Base-by-base conservation (phyloP, 2,113 vertebrate genomes). In the Tyrannus savana region DNA sequence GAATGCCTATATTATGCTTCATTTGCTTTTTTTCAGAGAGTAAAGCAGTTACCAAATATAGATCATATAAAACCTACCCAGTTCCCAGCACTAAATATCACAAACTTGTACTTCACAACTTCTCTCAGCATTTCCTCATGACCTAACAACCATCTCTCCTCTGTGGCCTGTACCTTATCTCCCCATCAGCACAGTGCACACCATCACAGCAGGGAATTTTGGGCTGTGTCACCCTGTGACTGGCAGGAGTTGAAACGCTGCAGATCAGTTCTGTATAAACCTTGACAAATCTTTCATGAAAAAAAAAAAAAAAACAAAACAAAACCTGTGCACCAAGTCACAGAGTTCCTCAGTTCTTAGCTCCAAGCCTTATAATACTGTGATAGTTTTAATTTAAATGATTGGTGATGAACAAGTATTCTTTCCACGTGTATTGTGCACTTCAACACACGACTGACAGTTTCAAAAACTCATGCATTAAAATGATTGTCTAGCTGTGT, bases 401-500 rank as follows among this genome's bases (percentile, higher is more conserved):
- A 84, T 49, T 87, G 41, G 78, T 37, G 63, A 88, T 67, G 84
- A 97, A 88, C 42, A 95, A 93, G 94, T 92, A 92, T 49, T 85
- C 80, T 73, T 91, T 94, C 71, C 73, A 77, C 11, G 0, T 64
- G 42, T 63, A 50, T 89, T 88, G 39, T 64, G 46, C 71, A 93
- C 73, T 77, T 92, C 72, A 67, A 81, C 79, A 90, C 14, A 30
- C 10, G 8, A 75, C 72, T 92, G 80, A 82, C 74, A 80, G 79
- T 81, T 92, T 84, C 76, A 71, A 94, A 95, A 97, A 94, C 62
- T 73, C 93, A 67, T 4, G 3, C 86, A 92, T 82, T 86, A 78
- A 95, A 96, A 59, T 79, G 10, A 83, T 91, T 84, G 46, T 78
- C 78, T 97, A 94, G 62, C 56, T 91, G 69, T 82, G 64, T 87